phyloP scores from a whole-genome alignment of 1,140 invertebrate genomes.

The Cotesia typhae region DNA sequence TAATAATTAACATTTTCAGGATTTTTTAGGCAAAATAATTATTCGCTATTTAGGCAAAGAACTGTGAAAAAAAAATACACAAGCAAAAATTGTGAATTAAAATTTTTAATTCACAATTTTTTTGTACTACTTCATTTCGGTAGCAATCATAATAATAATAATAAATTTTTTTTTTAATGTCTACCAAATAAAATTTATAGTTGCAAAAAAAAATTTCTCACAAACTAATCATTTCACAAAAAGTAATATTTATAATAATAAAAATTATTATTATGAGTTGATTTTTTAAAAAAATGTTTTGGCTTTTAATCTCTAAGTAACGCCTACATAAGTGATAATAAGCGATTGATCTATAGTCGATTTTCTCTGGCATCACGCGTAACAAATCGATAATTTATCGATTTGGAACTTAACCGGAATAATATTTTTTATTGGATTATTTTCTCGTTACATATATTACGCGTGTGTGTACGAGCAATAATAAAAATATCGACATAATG shows the following conservation, averaged over 20 bases:
- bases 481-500: not conserved
- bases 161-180: too few species aligned
- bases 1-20: too few species aligned
- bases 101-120: too few species aligned
- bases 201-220: too few species aligned
- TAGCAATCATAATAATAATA: too few species aligned
- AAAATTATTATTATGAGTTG: not conserved
- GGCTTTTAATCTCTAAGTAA: conserved; percentile 2
- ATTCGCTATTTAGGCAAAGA: too few species aligned
- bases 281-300: conserved; percentile 1
- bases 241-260: not conserved
- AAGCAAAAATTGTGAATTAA: too few species aligned
- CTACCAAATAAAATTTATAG: too few species aligned
- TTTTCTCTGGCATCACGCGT: conserved; percentile 23
- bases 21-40: too few species aligned
- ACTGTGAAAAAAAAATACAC: too few species aligned
- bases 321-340: conserved; percentile 26
- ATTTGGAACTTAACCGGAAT: conserved; percentile 42
- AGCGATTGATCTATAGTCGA: conserved; percentile 32
- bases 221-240: too few species aligned
- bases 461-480: not conserved
- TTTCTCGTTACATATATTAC: not conserved
- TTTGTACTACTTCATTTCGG: too few species aligned
- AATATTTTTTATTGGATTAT: conserved; percentile 29
- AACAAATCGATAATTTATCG: conserved; percentile 31